Base-by-base conservation (phyloP, 2,113 vertebrate species). In the Elachura formosa region DNA sequence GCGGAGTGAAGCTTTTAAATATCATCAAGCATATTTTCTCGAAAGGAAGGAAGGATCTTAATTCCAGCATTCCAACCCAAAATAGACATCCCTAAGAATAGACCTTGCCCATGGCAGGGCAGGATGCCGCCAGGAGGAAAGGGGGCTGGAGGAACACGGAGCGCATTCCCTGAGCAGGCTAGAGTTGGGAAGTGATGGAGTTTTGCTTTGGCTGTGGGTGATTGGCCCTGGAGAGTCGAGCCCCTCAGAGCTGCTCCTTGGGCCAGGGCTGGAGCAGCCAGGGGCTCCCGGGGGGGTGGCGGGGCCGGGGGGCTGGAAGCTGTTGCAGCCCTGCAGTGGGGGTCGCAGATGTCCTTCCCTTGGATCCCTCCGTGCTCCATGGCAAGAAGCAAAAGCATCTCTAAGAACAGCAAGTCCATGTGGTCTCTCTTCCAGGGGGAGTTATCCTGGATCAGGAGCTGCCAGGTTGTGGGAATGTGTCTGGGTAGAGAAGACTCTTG, bases 31-130 rank as follows among this genome's bases (percentile, higher is more conserved):
- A 0, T 74, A 81, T 92, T 95, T 94, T 87, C 89, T 92, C 87
- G 91, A 88, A 84, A 96, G 95, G 91, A 95, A 97, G 96, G 96
- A 96, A 95, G 86, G 84, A 69, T 51, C 90, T 95, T 56, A 96
- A 96, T 95, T 95, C 90, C 96, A 95, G 90, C 95, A 80, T 96
- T 94, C 95, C 87, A 90, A 67, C 81, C 82, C 90, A 89, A 90
- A 95, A 95, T 89, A 97, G 86, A 72, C 0, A 0, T 52, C 64
- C 68, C 93, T 95, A 97, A 96, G 94, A 95, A 97, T 89, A 97
- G 81, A 38, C 75, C 58, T 95, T 87, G 61, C 64, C 93, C 10
- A 2, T 6, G 4, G 17, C 4, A 95, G 89, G 94, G 14, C 4
- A 95, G 83, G 94, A 93, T 83, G 83, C 84, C 11, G 41, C 52